A percentile compares a stretch with the other conserved stretches of the same genome.
Conservation (phyloP, 2,888 invertebrate species). For the Leucoptera coffeella region DNA sequence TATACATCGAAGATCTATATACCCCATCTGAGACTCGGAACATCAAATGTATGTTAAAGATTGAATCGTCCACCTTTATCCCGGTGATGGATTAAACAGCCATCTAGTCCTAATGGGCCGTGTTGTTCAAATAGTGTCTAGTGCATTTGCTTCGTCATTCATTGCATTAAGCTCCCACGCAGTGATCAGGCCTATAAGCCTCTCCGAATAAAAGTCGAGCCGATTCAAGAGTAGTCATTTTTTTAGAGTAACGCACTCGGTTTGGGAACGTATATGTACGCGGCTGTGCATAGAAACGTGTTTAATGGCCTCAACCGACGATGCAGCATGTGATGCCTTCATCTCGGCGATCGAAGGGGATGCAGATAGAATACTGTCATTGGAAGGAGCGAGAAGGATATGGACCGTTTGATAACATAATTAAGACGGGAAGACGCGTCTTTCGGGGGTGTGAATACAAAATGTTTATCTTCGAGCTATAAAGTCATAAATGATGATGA, state of each 20-base stretch:
- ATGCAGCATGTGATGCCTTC: conserved; percentile 20
- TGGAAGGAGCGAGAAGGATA: conserved; percentile 20
- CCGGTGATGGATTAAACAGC: no score
- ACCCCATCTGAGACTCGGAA: no score
- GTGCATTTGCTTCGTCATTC: conserved; percentile 23
- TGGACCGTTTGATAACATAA: conserved; percentile 45
- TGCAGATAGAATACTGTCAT: conserved; percentile 14
- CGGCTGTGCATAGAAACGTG: conserved; percentile 47
- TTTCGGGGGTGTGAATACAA: conserved; percentile 21
- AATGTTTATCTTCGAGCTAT: conserved; percentile 36
- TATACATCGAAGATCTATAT: no score
- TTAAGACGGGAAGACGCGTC: no score
- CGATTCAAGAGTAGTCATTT: conserved; percentile 16
- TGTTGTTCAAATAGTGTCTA: conserved; percentile 16
- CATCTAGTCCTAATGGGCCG: no score
- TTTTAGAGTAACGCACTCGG: conserved; percentile 7
- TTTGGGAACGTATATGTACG: conserved; percentile 29
- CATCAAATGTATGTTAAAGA: no score
- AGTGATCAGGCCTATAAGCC: conserved; percentile 12
- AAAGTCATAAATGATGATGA: conserved; percentile 30
- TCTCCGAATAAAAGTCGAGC: conserved; percentile 19
- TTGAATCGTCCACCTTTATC: no score
- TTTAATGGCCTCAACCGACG: conserved; percentile 35
- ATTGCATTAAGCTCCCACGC: conserved; percentile 21
- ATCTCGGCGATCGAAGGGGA: conserved; percentile 25